Conservation (phyloP, 2,797 vertebrate genomes). For the Ctenosaura bakeri region DNA sequence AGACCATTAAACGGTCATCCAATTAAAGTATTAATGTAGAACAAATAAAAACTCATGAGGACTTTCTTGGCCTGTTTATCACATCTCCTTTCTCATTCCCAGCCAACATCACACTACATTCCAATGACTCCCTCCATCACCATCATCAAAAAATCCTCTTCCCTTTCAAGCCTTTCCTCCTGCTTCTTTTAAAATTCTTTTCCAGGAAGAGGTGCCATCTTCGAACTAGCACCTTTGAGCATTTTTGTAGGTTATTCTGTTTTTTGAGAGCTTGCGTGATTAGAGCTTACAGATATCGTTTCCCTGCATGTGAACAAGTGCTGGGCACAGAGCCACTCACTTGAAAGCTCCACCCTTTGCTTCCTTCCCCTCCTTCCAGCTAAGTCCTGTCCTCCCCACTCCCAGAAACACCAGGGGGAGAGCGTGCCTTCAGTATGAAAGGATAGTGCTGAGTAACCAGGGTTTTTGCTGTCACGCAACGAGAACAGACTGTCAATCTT, state of each 20-base stretch:
- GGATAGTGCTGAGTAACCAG: conserved; percentile 86
- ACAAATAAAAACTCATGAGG: no score
- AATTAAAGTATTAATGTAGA: no score
- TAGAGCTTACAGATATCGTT: conserved; percentile 70
- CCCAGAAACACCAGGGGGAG: conserved; percentile 67
- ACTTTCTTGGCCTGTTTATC: no score
- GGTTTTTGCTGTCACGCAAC: conserved; percentile 90
- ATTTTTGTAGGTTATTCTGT: conserved; percentile 45
- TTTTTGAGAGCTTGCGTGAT: conserved; percentile 81
- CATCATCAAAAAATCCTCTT: conserved; percentile 3
- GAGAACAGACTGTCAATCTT: conserved; percentile 90
- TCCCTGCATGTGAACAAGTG: conserved; percentile 69
- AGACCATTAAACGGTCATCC: no score
- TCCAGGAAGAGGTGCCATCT: conserved; percentile 56
- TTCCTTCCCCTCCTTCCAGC: conserved; percentile 48
- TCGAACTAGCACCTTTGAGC: conserved; percentile 60
- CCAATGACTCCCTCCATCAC: no score
- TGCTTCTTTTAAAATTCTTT: conserved; percentile 30
- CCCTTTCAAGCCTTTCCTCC: conserved; percentile 47
- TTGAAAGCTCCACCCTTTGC: conserved; percentile 60
- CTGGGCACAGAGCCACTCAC: conserved; percentile 82
- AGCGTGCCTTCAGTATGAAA: conserved; percentile 66
- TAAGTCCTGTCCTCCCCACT: conserved; percentile 30
- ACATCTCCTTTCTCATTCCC: no score
- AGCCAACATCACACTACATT: no score